Percentiles rank a stretch among this genome's conserved stretches.
Conservation (phyloP, 2,888 invertebrate species). For the Drosophila limbata region DNA sequence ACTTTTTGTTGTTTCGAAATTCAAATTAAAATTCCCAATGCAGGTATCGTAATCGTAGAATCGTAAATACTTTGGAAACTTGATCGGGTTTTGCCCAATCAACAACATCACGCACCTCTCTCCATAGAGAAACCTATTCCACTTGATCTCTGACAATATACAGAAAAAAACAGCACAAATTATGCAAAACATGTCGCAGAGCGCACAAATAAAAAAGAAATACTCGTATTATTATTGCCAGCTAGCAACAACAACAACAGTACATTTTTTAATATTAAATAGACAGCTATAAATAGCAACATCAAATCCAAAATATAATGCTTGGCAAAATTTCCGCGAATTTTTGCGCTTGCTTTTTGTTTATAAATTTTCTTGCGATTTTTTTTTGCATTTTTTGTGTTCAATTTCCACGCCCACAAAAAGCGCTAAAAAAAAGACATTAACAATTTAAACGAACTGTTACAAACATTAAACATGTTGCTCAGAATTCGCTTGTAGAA, state of each 20-base stretch:
- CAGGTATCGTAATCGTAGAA: conserved; percentile 54
- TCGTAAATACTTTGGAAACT: conserved; percentile 27
- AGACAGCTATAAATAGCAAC: conserved; percentile 42
- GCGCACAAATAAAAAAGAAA: conserved; percentile 8
- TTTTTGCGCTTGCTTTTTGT: conserved; percentile 53
- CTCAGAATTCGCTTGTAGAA: neutral
- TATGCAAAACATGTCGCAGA: conserved; percentile 70
- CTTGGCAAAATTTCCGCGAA: conserved; percentile 58
- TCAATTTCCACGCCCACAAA: conserved; percentile 44
- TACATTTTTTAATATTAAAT: conserved; percentile 28
- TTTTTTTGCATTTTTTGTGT: conserved; percentile 17
- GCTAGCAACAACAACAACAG: conserved; percentile 17
- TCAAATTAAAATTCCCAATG: conserved; percentile 47
- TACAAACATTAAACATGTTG: conserved; percentile 39
- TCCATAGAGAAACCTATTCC: conserved; percentile 44
- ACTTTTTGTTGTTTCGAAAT: neutral
- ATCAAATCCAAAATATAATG: conserved; percentile 21
- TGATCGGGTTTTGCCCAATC: conserved; percentile 51
- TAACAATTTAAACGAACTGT: conserved; percentile 30
- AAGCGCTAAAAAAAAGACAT: conserved; percentile 2
- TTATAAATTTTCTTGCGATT: conserved; percentile 26
- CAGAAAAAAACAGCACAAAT: conserved; percentile 25
- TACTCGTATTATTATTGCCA: conserved; percentile 40
- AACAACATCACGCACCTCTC: conserved; percentile 14
- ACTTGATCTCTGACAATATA: conserved; percentile 26